Evolutionary conservation across 2,113 vertebrate genomes (phyloP).

Genomic region (Cromileptes altivelis): DNA sequence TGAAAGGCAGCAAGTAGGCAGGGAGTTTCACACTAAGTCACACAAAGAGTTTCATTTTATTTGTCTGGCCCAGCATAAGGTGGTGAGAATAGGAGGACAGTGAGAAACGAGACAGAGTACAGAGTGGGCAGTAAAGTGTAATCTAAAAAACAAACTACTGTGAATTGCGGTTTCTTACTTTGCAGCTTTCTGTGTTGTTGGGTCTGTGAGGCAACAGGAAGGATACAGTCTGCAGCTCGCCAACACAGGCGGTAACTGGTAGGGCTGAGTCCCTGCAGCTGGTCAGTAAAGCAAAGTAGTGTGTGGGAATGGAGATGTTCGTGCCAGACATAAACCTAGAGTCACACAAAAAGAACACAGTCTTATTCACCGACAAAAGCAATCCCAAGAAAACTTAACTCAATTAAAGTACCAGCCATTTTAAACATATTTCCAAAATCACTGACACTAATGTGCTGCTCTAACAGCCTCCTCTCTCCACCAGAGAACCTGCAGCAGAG

Average conservation of each 20-base stretch:
- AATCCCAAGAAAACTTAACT: too few relatives aligned
- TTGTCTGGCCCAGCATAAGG: too few relatives aligned
- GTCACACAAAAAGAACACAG: slow-evolving; percentile 5
- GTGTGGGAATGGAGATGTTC: slow-evolving; percentile 78
- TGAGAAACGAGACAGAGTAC: not conserved
- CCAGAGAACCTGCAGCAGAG: too few relatives aligned
- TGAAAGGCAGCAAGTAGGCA: too few relatives aligned
- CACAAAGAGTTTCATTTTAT: not conserved
- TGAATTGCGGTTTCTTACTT: slow-evolving; percentile 53
- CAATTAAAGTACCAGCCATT: not conserved
- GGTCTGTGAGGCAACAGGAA: slow-evolving; percentile 81
- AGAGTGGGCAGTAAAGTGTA: not conserved
- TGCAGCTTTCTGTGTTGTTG: slow-evolving; percentile 76
- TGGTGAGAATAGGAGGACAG: not conserved
- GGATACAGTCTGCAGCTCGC: slow-evolving; percentile 64
- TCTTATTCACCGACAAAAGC: not conserved
- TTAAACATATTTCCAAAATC: not conserved
- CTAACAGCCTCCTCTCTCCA: too few relatives aligned
- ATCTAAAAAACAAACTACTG: not conserved
- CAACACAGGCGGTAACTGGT: slow-evolving; percentile 20
- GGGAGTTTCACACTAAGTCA: not conserved
- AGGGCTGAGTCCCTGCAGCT: slow-evolving; percentile 71
- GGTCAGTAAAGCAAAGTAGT: slow-evolving; percentile 81
- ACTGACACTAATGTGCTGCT: too few relatives aligned
- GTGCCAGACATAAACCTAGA: slow-evolving; percentile 65